These are phyloP conservation scores for Lordiphosa collinella DNA, from an alignment of 1,140 invertebrate species.

Conservation along the genomic window DNA sequence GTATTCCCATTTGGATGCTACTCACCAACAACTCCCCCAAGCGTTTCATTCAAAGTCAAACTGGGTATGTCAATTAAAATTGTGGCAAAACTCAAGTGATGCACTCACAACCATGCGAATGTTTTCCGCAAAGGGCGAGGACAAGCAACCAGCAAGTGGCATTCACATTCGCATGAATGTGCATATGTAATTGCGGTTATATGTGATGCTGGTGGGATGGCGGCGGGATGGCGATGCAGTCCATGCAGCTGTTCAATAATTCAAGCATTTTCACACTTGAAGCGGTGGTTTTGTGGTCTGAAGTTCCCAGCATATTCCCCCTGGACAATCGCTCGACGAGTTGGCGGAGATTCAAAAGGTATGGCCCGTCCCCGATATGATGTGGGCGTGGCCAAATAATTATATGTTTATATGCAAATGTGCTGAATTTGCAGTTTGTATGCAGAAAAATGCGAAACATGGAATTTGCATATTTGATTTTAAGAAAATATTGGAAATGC, in stretches of 20 bases:
- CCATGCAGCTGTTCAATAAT: constrained; percentile 54
- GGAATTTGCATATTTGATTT: not conserved
- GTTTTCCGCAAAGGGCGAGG: constrained; percentile 1
- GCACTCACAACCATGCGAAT: constrained; percentile 43
- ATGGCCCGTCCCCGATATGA: not conserved
- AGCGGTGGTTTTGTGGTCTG: constrained; percentile 50
- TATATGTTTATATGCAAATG: constrained; percentile 8
- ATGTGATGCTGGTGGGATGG: constrained; percentile 2
- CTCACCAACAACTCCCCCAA: not conserved
- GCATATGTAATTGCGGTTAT: constrained; percentile 72
- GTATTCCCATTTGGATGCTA: constrained; percentile 17
- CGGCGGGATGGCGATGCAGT: not conserved
- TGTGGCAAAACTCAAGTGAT: constrained; percentile 65
- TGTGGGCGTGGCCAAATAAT: constrained; percentile 7
- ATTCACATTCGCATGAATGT: constrained; percentile 66
- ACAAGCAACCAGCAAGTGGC: constrained; percentile 44
- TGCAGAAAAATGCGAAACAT: not conserved
- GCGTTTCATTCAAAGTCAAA: constrained; percentile 25
- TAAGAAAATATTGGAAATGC: too few species aligned
- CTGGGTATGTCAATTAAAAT: constrained; percentile 69
- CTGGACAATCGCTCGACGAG: constrained; percentile 14
- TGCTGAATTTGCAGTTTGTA: not conserved
- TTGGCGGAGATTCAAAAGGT: not conserved
- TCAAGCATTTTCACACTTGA: constrained; percentile 72
- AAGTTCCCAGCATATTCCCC: constrained; percentile 19